Base-by-base conservation (phyloP, 2,797 vertebrate species). In the Periophthalmus magnuspinnatus region DNA sequence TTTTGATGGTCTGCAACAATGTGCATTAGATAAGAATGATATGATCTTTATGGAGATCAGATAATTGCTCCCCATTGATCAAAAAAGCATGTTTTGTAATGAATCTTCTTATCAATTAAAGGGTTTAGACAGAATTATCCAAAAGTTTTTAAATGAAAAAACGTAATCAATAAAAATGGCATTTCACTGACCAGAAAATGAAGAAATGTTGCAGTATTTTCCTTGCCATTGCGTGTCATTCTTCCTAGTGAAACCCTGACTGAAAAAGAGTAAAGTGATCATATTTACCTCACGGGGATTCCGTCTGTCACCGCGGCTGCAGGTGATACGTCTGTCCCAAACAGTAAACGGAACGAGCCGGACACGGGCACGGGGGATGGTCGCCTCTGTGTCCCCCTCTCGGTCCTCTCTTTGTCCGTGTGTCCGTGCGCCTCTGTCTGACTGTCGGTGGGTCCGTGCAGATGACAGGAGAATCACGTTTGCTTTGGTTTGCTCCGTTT, bases 401-500 rank as follows among this genome's bases (percentile, higher is more conserved):
- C 57, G 28, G 28, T 21, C 28, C 48, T 54, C 33, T 32, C 34
- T 67, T 56, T 56, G 33, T 55, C 65, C 50, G 52, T 28, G 10
- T 16, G 52, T 67, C 57, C 61, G 2, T 24, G 10, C 7, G 11
- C 19, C 52, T 55, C n/a, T 65, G n/a, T 65, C 6, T 68, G 38
- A 62, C 56, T 65, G 65, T 62, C 60, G 22, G 55, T 47, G 58
- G 9, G 34, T 61, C 33, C 58, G 58, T 21, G 34, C 68, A 21
- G 61, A 69, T 69, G 72, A 67, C 69, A 17, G 67, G 8, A 67
- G 65, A 8, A 70, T 68, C 68, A 68, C 77, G 68, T 47, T 21
- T n/a, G 71, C 5, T 61, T 76, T 62, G 47, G 70, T 64, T 36
- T 73, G 60, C 73, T 80, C 52, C 72, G 14, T 76, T 68, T 78